A percentile compares a stretch with the other conserved stretches of the same genome.
Evolutionary conservation across 2,888 invertebrate genomes (phyloP).

Genomic region (Microplitis deprimator): DNA sequence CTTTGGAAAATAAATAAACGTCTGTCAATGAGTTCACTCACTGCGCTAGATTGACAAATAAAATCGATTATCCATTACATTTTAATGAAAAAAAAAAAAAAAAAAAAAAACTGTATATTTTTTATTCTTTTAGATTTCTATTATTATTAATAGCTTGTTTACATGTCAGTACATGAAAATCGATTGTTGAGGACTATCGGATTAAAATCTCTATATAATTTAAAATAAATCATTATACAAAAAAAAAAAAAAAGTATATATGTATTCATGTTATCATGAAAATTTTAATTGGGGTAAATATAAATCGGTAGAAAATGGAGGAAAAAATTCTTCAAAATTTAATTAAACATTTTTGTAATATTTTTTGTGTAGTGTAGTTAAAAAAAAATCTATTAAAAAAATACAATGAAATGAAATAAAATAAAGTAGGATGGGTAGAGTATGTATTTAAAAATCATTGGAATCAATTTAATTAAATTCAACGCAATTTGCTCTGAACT

Average conservation of each 20-base stretch:
- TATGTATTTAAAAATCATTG: slow-evolving; percentile 1
- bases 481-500: background rate
- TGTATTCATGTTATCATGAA: background rate
- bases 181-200: too few species aligned
- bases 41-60: background rate
- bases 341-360: background rate
- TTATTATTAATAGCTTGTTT: too few species aligned
- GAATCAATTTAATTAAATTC: background rate
- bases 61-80: background rate
- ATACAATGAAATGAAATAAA: background rate
- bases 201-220: too few species aligned
- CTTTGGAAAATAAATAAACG: background rate
- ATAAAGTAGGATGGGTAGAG: background rate
- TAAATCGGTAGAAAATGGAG: background rate
- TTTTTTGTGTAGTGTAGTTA: background rate
- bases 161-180: too few species aligned
- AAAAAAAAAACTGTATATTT: background rate
- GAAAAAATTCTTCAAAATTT: background rate
- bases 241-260: background rate
- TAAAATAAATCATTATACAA: too few species aligned
- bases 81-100: background rate
- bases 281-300: background rate
- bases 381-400: background rate
- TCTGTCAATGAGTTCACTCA: background rate
- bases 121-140: background rate